Percentiles rank a stretch among this genome's conserved stretches.
Conservation (phyloP, 2,888 invertebrate genomes). For the Megastigmus dorsalis region DNA sequence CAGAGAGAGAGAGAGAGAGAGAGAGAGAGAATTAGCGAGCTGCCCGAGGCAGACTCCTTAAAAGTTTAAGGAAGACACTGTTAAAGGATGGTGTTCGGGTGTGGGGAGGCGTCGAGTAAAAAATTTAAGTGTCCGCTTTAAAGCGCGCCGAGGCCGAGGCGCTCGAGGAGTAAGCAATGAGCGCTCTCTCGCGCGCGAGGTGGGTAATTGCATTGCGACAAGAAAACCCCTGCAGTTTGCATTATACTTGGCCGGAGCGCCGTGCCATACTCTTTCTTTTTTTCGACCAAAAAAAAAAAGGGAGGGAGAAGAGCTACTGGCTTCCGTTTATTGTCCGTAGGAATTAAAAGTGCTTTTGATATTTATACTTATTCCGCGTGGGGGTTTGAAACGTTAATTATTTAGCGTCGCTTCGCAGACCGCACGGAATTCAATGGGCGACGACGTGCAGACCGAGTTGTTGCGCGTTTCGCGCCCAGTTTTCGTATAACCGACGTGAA, state of each 20-base stretch:
- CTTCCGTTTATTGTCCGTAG: not conserved
- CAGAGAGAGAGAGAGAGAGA: not conserved
- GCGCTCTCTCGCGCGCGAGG: conserved; percentile 22
- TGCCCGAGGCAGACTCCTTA: conserved; percentile 10
- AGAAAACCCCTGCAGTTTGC: conserved; percentile 26
- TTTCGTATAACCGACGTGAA: no score
- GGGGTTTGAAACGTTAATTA: no score
- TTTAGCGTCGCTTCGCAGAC: no score
- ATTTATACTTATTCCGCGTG: no score
- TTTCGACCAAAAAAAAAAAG: not conserved
- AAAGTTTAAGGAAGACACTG: conserved; percentile 36
- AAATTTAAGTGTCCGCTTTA: conserved; percentile 38
- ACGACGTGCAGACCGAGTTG: no score
- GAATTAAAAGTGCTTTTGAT: conserved; percentile 1
- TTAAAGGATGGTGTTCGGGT: conserved; percentile 17
- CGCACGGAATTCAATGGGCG: no score
- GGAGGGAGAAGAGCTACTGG: not conserved
- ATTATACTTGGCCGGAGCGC: not conserved
- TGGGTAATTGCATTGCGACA: conserved; percentile 41
- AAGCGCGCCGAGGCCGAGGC: not conserved
- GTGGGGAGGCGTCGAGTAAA: not conserved
- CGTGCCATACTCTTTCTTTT: not conserved
- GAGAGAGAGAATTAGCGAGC: no score
- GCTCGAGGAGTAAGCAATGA: conserved; percentile 19
- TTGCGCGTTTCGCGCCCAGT: no score